These are phyloP conservation scores for Saguinus midas DNA, from an alignment of 2,113 vertebrate genomes.

Conservation along the genomic window DNA sequence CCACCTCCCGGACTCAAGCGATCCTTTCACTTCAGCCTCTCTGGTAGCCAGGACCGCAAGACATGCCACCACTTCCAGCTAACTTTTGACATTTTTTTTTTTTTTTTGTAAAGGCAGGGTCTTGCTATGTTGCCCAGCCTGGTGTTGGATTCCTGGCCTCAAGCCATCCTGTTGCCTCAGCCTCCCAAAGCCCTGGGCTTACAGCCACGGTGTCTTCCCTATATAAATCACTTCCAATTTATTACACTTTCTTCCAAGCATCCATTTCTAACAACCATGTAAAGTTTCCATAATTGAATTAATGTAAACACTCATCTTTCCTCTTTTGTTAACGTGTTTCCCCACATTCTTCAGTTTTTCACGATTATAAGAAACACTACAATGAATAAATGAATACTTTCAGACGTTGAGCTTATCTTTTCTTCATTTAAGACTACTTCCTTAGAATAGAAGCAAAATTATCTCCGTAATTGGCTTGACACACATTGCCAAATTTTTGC, in stretches of 20 bases:
- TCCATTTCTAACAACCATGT: background rate
- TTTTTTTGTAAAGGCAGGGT: background rate
- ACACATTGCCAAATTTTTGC: background rate
- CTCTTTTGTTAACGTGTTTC: background rate
- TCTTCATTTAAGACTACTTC: background rate
- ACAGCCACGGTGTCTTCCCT: background rate
- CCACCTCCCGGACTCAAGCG: background rate
- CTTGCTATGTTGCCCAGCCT: background rate
- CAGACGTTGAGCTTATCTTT: background rate
- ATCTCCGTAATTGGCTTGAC: background rate
- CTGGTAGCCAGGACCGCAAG: background rate
- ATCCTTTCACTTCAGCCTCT: background rate
- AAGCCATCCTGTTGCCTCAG: background rate
- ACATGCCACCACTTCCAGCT: background rate
- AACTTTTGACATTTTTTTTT: background rate
- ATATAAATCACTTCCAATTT: background rate
- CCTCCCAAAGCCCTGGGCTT: background rate
- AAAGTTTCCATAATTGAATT: background rate
- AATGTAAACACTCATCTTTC: background rate
- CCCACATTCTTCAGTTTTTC: background rate
- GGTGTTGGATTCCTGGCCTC: too few species aligned
- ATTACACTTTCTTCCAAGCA: background rate
- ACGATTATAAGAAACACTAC: background rate
- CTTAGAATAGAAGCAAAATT: background rate
- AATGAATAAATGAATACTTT: background rate